Base-by-base conservation (phyloP, 2,888 invertebrate species). In the Rhimphoctona megacephalus region DNA sequence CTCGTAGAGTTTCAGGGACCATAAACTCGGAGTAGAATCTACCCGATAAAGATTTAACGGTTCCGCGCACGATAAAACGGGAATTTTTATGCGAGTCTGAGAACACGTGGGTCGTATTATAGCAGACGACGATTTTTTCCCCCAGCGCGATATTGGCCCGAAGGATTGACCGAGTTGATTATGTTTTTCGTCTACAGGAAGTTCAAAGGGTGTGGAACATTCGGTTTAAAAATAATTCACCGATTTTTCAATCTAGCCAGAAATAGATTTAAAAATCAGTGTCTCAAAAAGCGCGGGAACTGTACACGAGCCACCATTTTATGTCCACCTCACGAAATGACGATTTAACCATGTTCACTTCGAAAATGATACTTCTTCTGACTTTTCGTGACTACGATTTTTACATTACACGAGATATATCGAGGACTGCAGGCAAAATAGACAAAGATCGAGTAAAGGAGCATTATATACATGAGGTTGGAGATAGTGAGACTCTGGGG, bases 401-500 rank as follows among this genome's bases (percentile, higher is more conserved):
- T 7, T 2, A 30, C 39, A 39, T 70, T 30, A 22, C 1, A 30
- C 25, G 22, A 69, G 6, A 69, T 69, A 46, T 3, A 69, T n/a
- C 46, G 17, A 46, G 19, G 9, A 36, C 39, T 46, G 25, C 25
- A 46, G 22, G 73, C 54, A 43, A 64, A 39, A 36, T 79, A 52
- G 43, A 54, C 78, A 69, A 69, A 39, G 22, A 79, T 43, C 39
- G 78, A 43, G 30, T 30, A 36, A 54, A 54, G 46, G 61, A 69
- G 19, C 36, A 33, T 39, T 22, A 39, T 57, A 36, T 57, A 57
- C n/a, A 57, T 39, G 64, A 82, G 43, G n/a, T 54, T 82, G 54
- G 33, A 57, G 64, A 79, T 81, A 64, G 80, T 36, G 80, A 72
- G 64, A 54, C 61, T 52, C 70, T 30, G 22, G 61, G 36, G 61